Percentiles rank a stretch among this genome's conserved stretches.
These are phyloP conservation scores for Pampus argenteus DNA, from an alignment of 2,797 vertebrate species.

Conservation along the genomic window DNA sequence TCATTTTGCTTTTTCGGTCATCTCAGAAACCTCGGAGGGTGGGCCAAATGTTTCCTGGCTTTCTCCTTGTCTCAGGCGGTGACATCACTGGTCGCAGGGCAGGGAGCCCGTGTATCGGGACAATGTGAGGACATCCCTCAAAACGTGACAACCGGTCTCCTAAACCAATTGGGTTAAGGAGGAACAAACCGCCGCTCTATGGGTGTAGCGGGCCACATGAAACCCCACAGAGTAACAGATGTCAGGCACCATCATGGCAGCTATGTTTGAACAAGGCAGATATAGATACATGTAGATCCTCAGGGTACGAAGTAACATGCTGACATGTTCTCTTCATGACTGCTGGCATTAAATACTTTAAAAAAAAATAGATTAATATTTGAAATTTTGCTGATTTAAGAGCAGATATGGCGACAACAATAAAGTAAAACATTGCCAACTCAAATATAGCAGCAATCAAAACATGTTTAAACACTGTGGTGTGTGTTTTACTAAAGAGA, in stretches of 20 bases:
- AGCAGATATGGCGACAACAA: not conserved
- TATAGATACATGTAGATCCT: slow-evolving; percentile 32
- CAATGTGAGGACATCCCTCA: slow-evolving; percentile 9
- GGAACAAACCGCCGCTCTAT: slow-evolving; percentile 31
- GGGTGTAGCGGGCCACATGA: slow-evolving; percentile 47
- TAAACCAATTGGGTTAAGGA: slow-evolving; percentile 28
- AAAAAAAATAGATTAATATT: not conserved
- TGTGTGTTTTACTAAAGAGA: no score
- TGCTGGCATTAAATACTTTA: not conserved
- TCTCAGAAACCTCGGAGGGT: slow-evolving; percentile 31
- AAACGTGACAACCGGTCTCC: slow-evolving; percentile 1
- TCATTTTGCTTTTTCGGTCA: slow-evolving; percentile 24
- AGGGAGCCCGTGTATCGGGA: not conserved
- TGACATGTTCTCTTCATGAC: slow-evolving; percentile 7
- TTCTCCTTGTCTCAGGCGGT: slow-evolving; percentile 39
- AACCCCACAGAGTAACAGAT: slow-evolving; percentile 71
- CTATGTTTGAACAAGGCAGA: slow-evolving; percentile 58
- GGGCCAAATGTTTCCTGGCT: slow-evolving; percentile 3
- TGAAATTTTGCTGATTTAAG: not conserved
- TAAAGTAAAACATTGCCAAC: not conserved
- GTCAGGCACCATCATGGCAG: slow-evolving; percentile 53
- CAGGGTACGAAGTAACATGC: slow-evolving; percentile 2
- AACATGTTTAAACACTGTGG: no score
- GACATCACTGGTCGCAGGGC: slow-evolving; percentile 19
- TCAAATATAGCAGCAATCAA: not conserved